Base-by-base conservation (phyloP, 30 jellyfish, hydroid and myxozoan genomes). In the Rhopilema esculentum region DNA sequence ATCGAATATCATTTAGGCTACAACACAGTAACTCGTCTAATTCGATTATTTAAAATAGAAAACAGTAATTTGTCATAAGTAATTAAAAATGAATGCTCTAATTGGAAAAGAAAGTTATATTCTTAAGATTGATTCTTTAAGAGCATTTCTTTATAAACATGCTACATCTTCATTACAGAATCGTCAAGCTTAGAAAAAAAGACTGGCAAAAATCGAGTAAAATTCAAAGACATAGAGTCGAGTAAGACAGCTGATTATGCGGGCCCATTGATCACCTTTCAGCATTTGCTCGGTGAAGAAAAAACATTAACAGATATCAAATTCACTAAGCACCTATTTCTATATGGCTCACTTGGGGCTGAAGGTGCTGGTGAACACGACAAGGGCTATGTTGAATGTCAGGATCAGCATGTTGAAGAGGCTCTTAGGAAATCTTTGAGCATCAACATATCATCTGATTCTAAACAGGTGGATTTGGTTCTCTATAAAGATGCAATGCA, bases 331-430 rank as follows among this genome's bases (percentile, higher is more conserved):
- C 96, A 88, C 31, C 33, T 77, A n/a, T 75, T 75, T 26, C 53
- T 70, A 0, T 31, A 51, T 53, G 82, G 85, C 19, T 16, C 62
- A 17, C 82, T 75, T 16, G 96, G 91, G 12, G 74, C 33, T 1
- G 82, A 88, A 32, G 88, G 88, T 2, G 50, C 48, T 1, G 84
- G 84, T 6, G 96, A 88, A 8, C 87, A 72, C 87, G 96, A 88
- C 72, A 88, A 77, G 68, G 96, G 96, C 7, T 88, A 88, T 57
- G 79, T 51, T 63, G 96, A 88, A 61, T 88, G 90, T 51, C 8
- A 30, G 50, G 91, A 70, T 16, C 63, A 77, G 27, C 91, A 88
- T 23, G 67, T 88, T 7, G 89, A 78, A 69, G 87, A 77, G 28
- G 88, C 91, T 1, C 84, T 88, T 57, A 19, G 80, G 51, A 77